Conservation (phyloP, 2,888 invertebrate species). For the Cylloceria caligata region DNA sequence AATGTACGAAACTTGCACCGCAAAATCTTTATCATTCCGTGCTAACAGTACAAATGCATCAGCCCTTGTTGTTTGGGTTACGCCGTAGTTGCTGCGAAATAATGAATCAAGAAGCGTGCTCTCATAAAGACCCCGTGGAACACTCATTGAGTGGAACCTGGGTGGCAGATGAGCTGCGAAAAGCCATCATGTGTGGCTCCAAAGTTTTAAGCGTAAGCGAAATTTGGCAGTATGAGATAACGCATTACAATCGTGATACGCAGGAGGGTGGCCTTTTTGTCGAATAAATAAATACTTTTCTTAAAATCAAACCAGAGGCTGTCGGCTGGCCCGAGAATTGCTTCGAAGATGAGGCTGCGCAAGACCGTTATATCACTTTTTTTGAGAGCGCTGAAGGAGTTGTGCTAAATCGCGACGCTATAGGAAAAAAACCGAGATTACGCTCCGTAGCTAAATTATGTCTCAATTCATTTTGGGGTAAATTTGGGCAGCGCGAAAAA, state of each 20-base stretch:
- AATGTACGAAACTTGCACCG: conserved; percentile 71
- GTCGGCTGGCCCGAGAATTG: conserved; percentile 68
- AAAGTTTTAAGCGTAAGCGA: too few species aligned
- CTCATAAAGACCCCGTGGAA: conserved; percentile 71
- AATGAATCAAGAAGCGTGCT: too few species aligned
- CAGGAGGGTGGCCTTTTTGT: conserved; percentile 70
- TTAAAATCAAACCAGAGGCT: too few species aligned
- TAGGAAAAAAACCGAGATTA: conserved; percentile 70
- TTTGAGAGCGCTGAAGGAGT: conserved; percentile 64
- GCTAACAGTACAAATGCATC: conserved; percentile 72
- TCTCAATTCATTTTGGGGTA: conserved; percentile 74
- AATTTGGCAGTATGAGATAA: too few species aligned
- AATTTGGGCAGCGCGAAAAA: conserved; percentile 72
- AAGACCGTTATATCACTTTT: too few species aligned
- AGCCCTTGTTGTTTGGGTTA: too few species aligned
- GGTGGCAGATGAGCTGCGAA: conserved; percentile 77
- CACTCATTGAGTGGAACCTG: conserved; percentile 75
- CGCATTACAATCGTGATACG: conserved; percentile 74
- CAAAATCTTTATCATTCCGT: conserved; percentile 75
- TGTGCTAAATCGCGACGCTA: conserved; percentile 69
- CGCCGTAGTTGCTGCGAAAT: too few species aligned
- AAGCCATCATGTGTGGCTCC: too few species aligned
- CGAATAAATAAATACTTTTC: conserved; percentile 73
- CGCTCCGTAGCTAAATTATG: conserved; percentile 72
- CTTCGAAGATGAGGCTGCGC: conserved; percentile 29